Conservation (phyloP, 2,113 vertebrate genomes). For the Heterotis niloticus region DNA sequence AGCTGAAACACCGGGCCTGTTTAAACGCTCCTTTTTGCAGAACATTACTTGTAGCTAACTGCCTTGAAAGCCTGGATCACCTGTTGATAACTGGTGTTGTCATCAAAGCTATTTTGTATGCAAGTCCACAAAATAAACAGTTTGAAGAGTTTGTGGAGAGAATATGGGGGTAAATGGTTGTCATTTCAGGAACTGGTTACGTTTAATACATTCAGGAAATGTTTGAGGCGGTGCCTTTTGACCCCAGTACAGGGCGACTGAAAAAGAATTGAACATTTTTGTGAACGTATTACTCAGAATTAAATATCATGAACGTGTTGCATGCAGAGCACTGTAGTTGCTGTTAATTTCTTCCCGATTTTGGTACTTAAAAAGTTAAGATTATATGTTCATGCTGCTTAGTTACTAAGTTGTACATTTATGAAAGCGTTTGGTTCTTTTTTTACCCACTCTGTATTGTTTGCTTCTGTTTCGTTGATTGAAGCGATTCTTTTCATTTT, state of each 20-base stretch:
- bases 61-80: not conserved
- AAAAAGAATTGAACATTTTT: not conserved
- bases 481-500: too few relatives aligned
- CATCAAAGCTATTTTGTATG: conserved; percentile 38
- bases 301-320: too few relatives aligned
- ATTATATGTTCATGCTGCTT: not conserved
- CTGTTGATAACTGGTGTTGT: conserved; percentile 1
- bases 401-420: not conserved
- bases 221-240: not conserved
- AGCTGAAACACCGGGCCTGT: conserved; percentile 13
- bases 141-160: conserved; percentile 74
- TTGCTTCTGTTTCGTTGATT: too few relatives aligned
- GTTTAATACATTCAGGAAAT: not conserved
- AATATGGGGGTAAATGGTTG: conserved; percentile 62
- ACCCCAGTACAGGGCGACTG: not conserved
- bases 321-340: too few relatives aligned
- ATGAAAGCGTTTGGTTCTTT: not conserved
- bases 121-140: conserved; percentile 71
- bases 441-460: not conserved
- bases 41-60: conserved; percentile 7
- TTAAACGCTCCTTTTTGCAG: not conserved
- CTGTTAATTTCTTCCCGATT: too few relatives aligned
- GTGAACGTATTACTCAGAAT: too few relatives aligned
- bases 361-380: too few relatives aligned
- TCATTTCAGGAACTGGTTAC: not conserved